phyloP scores from a whole-genome alignment of 2,113 vertebrate species.

The Mesitornis unicolor region DNA sequence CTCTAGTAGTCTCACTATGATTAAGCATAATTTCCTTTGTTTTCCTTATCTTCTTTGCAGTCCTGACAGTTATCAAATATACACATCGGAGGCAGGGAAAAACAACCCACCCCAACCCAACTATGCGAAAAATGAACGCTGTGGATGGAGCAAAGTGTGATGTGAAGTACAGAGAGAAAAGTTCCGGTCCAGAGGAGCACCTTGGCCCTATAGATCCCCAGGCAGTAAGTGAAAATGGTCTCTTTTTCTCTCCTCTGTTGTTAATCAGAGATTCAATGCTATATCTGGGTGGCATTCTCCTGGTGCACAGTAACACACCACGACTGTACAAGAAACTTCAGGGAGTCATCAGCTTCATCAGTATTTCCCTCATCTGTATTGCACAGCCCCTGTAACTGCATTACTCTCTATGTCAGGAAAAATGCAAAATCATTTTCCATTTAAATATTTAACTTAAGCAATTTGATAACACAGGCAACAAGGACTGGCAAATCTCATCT shows the following conservation, averaged over 20 bases:
- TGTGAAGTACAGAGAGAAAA: background rate
- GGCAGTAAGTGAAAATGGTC: background rate
- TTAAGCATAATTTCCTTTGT: background rate
- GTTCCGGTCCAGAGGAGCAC: background rate
- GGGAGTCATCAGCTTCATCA: background rate
- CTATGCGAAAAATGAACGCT: background rate
- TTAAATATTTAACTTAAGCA: background rate
- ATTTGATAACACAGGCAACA: background rate
- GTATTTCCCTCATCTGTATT: background rate
- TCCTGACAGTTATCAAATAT: background rate
- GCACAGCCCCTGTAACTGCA: background rate
- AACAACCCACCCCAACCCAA: no score
- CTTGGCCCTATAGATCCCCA: background rate
- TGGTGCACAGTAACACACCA: no score
- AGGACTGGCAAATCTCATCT: background rate
- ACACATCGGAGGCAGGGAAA: fast-evolving
- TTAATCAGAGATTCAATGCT: background rate
- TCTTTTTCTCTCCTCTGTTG: background rate
- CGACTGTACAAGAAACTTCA: background rate
- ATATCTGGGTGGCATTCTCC: background rate
- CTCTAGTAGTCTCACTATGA: background rate
- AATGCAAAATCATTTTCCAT: background rate
- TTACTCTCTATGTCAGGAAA: background rate
- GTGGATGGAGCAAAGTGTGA: background rate
- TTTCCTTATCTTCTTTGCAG: background rate